Percentiles rank a stretch among this genome's conserved stretches.
These are phyloP conservation scores for Tenthredo livida DNA, from an alignment of 2,888 invertebrate species.

Conservation along the genomic window DNA sequence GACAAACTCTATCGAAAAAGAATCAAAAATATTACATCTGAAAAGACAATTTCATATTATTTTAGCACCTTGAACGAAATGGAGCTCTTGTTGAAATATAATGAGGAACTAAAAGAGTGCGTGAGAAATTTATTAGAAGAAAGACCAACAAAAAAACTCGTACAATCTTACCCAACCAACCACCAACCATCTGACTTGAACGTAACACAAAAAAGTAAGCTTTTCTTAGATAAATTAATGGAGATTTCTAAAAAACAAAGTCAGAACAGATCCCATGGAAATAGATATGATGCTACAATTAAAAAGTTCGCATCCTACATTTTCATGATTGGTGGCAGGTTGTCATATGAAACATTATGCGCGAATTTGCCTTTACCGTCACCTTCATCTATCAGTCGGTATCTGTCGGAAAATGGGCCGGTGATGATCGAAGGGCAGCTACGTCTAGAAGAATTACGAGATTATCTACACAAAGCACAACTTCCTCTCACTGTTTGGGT, in stretches of 20 bases:
- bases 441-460: conserved; percentile 55
- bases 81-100: conserved; percentile 22
- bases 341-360: conserved; percentile 58
- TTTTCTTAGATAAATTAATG: conserved; percentile 17
- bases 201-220: too few species aligned
- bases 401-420: conserved; percentile 53
- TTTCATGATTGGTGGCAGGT: conserved; percentile 57
- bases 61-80: background rate
- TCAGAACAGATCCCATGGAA: conserved; percentile 19
- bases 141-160: background rate
- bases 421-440: conserved; percentile 57
- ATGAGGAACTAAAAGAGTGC: conserved; percentile 17
- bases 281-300: conserved; percentile 48
- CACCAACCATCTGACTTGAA: too few species aligned
- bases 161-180: background rate
- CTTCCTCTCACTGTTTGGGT: conserved; percentile 59
- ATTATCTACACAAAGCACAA: conserved; percentile 57
- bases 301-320: conserved; percentile 54
- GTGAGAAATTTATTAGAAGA: conserved; percentile 25
- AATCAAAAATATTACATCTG: background rate
- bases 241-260: conserved; percentile 19
- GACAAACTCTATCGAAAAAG: conserved; percentile 23
- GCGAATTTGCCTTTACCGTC: conserved; percentile 59
- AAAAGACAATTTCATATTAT: conserved; percentile 10
- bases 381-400: conserved; percentile 51